A percentile compares a stretch with the other conserved stretches of the same genome.
phyloP scores from a whole-genome alignment of 2,797 vertebrate species.

The Tangara arthus region DNA sequence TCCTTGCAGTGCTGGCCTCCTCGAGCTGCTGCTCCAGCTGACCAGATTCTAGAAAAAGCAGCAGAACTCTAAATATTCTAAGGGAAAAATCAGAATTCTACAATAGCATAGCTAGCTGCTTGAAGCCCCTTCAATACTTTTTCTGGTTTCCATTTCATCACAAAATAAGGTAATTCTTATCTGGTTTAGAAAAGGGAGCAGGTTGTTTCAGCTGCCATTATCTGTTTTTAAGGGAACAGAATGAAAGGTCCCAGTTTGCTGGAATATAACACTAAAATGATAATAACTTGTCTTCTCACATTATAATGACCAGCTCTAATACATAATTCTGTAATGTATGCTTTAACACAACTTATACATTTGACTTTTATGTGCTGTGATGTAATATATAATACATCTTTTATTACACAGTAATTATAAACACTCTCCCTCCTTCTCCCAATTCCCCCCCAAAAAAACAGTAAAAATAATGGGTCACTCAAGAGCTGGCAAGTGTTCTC shows the following conservation, averaged over 20 bases:
- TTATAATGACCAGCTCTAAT: not conserved
- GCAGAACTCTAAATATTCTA: not conserved
- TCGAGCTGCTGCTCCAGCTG: conserved; percentile 89
- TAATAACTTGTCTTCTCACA: not conserved
- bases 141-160: not conserved
- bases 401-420: not conserved
- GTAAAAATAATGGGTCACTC: not conserved
- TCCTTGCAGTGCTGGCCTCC: conserved; percentile 81
- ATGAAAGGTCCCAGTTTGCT: not conserved
- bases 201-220: not conserved
- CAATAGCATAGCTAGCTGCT: not conserved
- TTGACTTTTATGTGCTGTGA: not conserved
- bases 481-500: not conserved
- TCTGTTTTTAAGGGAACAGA: not conserved
- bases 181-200: not conserved
- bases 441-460: not conserved
- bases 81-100: not conserved
- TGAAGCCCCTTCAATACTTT: not conserved
- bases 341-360: not conserved
- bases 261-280: not conserved
- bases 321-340: not conserved
- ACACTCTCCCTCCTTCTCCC: not conserved
- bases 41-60: conserved; percentile 81
- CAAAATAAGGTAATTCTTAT: not conserved
- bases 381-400: not conserved